These are phyloP conservation scores for Micropterix aruncella DNA, from an alignment of 2,888 invertebrate species.

Conservation along the genomic window DNA sequence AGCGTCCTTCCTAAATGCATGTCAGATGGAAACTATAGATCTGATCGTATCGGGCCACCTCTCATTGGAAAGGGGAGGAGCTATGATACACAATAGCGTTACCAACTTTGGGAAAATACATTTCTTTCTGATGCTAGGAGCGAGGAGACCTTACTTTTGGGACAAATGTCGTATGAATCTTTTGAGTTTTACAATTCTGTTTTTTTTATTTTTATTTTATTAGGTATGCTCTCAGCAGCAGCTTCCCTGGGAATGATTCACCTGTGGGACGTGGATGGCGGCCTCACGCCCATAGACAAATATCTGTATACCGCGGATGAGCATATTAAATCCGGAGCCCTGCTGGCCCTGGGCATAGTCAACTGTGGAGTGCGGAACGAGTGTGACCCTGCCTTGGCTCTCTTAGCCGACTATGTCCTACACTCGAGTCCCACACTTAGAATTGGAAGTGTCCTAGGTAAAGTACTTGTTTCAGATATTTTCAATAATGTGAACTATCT, in stretches of 20 bases:
- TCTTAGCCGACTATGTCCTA: constrained; percentile 86
- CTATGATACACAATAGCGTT: too few relatives aligned
- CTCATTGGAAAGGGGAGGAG: too few relatives aligned
- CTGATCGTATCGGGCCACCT: too few relatives aligned
- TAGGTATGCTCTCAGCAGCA: constrained; percentile 89
- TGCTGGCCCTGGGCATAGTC: constrained; percentile 93
- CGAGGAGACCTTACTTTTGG: too few relatives aligned
- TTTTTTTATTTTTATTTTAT: too few relatives aligned
- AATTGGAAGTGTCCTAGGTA: constrained; percentile 67
- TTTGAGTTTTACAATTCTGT: too few relatives aligned
- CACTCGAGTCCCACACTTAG: constrained; percentile 73
- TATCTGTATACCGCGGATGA: constrained; percentile 92
- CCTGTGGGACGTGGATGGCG: constrained; percentile 98
- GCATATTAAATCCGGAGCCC: constrained; percentile 92
- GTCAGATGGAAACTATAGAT: too few relatives aligned
- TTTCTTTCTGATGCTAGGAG: too few relatives aligned
- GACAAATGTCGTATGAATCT: too few relatives aligned
- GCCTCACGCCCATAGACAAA: constrained; percentile 94
- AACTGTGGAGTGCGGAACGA: constrained; percentile 96
- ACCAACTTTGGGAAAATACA: too few relatives aligned
- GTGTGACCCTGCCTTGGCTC: constrained; percentile 93
- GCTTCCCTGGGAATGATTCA: constrained; percentile 92
- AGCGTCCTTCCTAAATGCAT: too few relatives aligned
- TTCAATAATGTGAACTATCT: constrained; percentile 1
- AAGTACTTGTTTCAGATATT: constrained; percentile 2